phyloP scores from a whole-genome alignment of 2,888 invertebrate genomes.

The Andrena marginata region DNA sequence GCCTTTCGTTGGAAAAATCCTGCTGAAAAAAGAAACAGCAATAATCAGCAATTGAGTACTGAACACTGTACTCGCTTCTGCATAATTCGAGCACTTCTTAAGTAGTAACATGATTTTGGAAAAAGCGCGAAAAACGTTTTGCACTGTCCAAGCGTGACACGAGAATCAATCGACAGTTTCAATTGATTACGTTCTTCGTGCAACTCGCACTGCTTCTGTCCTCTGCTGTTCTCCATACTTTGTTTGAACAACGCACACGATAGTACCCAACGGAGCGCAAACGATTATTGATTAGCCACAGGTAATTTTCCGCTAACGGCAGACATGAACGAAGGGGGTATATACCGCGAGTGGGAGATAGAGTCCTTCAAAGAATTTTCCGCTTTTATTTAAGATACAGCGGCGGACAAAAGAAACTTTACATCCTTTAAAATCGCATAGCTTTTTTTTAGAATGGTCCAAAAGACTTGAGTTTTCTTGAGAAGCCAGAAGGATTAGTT shows the following conservation, averaged over 20 bases:
- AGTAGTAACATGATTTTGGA: neutral
- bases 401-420: neutral
- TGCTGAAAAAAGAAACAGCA: neutral
- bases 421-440: neutral
- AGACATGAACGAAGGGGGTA: neutral
- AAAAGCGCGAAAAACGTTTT: neutral
- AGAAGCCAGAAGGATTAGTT: too few species aligned
- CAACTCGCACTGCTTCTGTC: neutral
- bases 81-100: too few species aligned
- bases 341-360: neutral
- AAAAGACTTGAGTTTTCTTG: too few species aligned
- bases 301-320: constrained; percentile 31
- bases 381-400: neutral
- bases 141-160: neutral
- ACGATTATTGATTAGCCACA: constrained; percentile 18
- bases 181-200: neutral
- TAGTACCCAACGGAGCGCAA: neutral
- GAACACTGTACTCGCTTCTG: too few species aligned
- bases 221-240: neutral
- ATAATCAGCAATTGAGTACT: too few species aligned
- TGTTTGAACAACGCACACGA: constrained; percentile 27
- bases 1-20: neutral
- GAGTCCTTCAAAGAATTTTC: neutral
- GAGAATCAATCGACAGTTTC: neutral
- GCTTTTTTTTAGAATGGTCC: neutral